These are phyloP conservation scores for Baryphthengus martii DNA, from an alignment of 2,113 vertebrate species.

Conservation along the genomic window DNA sequence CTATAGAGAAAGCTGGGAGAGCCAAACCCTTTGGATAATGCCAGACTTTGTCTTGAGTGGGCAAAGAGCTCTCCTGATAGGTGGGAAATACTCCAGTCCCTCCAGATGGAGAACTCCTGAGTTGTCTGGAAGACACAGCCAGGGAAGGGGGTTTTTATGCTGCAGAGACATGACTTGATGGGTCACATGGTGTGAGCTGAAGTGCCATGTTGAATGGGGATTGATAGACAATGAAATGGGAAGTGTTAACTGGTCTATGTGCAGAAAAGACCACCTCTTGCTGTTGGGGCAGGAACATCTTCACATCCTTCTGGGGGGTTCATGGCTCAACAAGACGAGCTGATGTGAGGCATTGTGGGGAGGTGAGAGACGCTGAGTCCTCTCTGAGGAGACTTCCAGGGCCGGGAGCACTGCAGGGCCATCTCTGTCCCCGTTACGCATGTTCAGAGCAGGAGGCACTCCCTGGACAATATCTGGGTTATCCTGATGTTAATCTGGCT, in stretches of 20 bases:
- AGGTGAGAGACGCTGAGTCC: background rate
- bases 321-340: fast-evolving
- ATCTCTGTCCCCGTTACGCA: background rate
- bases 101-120: background rate
- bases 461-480: background rate
- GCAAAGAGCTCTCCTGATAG: background rate
- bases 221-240: fast-evolving
- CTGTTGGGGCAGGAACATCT: background rate
- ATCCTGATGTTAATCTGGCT: background rate
- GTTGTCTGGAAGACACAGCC: fast-evolving
- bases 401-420: fast-evolving
- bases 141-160: background rate
- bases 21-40: background rate
- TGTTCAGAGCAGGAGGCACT: background rate
- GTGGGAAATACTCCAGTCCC: background rate
- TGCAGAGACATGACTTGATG: background rate
- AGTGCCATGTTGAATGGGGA: too few species aligned
- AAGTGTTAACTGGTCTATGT: background rate
- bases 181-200: background rate
- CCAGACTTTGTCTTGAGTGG: background rate
- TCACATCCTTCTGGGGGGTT: background rate
- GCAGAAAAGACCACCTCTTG: background rate
- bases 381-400: background rate
- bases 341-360: background rate
- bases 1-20: background rate